These are phyloP conservation scores for Ornithoptera alexandrae DNA, from an alignment of 2,888 invertebrate genomes.

Conservation along the genomic window DNA sequence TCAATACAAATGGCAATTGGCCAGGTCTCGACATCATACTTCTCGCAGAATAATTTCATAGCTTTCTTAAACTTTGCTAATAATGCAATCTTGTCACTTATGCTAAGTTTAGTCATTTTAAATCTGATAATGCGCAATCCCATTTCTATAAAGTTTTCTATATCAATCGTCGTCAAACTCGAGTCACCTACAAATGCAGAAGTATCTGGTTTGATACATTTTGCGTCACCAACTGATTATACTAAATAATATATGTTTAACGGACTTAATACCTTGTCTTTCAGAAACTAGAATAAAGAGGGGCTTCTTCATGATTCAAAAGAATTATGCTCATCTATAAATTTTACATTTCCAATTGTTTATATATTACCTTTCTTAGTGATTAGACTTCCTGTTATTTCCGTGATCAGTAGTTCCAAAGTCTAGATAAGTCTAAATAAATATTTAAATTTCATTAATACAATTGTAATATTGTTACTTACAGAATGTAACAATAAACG, in stretches of 20 bases:
- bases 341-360: too few species aligned
- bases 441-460: too few species aligned
- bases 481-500: constrained; percentile 46
- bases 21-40: constrained; percentile 46
- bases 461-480: too few species aligned
- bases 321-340: too few species aligned
- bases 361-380: too few species aligned
- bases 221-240: too few species aligned
- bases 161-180: constrained; percentile 42
- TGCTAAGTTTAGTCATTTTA: constrained; percentile 43
- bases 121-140: constrained; percentile 45
- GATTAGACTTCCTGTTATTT: not conserved
- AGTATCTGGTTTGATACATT: too few species aligned
- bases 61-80: constrained; percentile 39
- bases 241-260: too few species aligned
- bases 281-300: too few species aligned
- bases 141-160: constrained; percentile 44
- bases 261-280: too few species aligned
- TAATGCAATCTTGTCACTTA: constrained; percentile 36
- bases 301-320: too few species aligned
- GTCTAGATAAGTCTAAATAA: not conserved
- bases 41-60: constrained; percentile 38
- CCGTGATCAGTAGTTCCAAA: not conserved
- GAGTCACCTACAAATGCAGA: constrained; percentile 37
- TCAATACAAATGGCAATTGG: constrained; percentile 50